phyloP scores from a whole-genome alignment of 1,140 invertebrate species.

The Scylla paramamosain region DNA sequence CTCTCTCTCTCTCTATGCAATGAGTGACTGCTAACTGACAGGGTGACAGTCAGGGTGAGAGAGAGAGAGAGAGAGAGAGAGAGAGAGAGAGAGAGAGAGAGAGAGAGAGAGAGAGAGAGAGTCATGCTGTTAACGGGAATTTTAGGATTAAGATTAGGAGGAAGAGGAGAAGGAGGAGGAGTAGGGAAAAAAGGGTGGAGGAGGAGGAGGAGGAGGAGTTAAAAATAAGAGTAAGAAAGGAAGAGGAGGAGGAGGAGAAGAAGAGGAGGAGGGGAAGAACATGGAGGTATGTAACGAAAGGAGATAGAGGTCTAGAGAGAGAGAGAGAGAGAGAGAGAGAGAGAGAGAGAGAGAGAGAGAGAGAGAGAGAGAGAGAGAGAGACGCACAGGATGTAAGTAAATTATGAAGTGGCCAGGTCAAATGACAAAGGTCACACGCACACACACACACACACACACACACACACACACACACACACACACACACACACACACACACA shows the following conservation, averaged over 20 bases:
- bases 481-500: constrained; percentile 20
- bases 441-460: neutral
- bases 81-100: too few relatives aligned
- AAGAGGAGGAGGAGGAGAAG: neutral
- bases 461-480: constrained; percentile 20
- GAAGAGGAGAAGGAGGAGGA: neutral
- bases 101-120: neutral
- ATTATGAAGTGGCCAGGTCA: neutral
- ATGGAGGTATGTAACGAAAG: neutral
- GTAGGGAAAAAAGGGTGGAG: neutral
- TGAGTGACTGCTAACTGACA: neutral
- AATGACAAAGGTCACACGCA: neutral
- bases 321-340: too few relatives aligned
- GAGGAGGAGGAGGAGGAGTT: too few relatives aligned
- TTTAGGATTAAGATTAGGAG: neutral
- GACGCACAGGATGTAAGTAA: neutral
- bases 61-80: neutral
- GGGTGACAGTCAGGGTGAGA: neutral
- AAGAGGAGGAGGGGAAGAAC: neutral
- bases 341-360: too few relatives aligned
- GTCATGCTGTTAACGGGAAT: too few relatives aligned
- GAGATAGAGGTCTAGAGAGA: too few relatives aligned
- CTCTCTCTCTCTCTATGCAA: neutral
- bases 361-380: too few relatives aligned
- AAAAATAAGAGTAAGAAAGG: too few relatives aligned